Percentiles rank a stretch among this genome's conserved stretches.
Evolutionary conservation across 2,888 invertebrate genomes (phyloP).

Genomic region (Xylota sylvarum): DNA sequence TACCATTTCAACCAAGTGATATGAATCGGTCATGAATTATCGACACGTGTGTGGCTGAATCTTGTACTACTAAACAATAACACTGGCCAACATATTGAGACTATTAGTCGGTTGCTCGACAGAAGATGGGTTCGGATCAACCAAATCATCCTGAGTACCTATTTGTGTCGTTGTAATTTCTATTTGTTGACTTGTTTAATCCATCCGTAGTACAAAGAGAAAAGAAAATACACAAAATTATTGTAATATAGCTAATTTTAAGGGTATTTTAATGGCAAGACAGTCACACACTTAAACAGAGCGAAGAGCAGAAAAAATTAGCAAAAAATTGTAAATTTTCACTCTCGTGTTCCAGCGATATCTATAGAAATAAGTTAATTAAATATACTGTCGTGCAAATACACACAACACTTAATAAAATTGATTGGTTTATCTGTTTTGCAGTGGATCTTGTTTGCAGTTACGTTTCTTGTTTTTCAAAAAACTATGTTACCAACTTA

Average conservation of each 20-base stretch:
- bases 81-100: slow-evolving; percentile 7
- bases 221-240: slow-evolving; percentile 3
- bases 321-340: slow-evolving; percentile 9
- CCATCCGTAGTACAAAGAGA: slow-evolving; percentile 51
- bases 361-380: slow-evolving; percentile 25
- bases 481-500: slow-evolving; percentile 23
- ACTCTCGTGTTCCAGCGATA: slow-evolving; percentile 19
- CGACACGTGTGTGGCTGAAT: slow-evolving; percentile 21
- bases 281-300: slow-evolving; percentile 4
- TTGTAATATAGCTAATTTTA: slow-evolving; percentile 59
- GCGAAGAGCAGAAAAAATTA: background rate
- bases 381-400: slow-evolving; percentile 7
- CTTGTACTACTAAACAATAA: slow-evolving; percentile 38
- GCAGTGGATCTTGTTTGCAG: background rate
- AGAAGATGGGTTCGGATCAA: background rate
- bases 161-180: background rate
- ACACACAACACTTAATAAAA: slow-evolving; percentile 8
- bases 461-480: slow-evolving; percentile 11
- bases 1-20: slow-evolving; percentile 85
- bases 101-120: background rate
- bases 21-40: slow-evolving; percentile 80
- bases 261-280: slow-evolving; percentile 31
- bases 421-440: slow-evolving; percentile 15
- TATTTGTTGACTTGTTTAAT: slow-evolving; percentile 29
- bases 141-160: background rate